Conservation (phyloP, 2,888 invertebrate species). For the Drosophila subsilvestris region DNA sequence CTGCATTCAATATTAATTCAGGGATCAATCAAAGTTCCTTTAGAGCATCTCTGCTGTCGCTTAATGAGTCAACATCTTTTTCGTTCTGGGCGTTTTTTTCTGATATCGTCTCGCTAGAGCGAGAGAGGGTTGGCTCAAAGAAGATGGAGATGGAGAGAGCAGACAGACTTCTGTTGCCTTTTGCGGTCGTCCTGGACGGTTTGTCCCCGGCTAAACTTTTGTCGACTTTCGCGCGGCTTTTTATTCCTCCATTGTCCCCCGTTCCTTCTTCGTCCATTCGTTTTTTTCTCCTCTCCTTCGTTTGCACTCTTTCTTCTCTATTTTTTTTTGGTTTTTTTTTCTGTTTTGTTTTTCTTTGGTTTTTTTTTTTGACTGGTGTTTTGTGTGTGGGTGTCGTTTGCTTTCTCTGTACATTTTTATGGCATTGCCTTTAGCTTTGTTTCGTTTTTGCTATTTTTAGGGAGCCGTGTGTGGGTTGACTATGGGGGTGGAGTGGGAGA, state of each 20-base stretch:
- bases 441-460: constrained; percentile 48
- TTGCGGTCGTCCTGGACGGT: constrained; percentile 63
- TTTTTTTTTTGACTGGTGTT: constrained; percentile 18
- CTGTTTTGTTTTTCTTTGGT: constrained; percentile 10
- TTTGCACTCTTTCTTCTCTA: not conserved
- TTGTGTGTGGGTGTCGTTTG: constrained; percentile 41
- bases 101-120: constrained; percentile 16
- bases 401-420: constrained; percentile 68
- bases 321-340: constrained; percentile 20
- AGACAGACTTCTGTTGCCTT: constrained; percentile 41
- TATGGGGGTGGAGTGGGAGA: constrained; percentile 24
- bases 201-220: constrained; percentile 67
- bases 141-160: constrained; percentile 16
- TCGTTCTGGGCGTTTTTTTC: not conserved
- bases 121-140: constrained; percentile 5
- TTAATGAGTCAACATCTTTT: constrained; percentile 17
- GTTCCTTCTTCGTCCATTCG: constrained; percentile 8
- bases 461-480: constrained; percentile 30
- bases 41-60: constrained; percentile 24
- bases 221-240: constrained; percentile 56
- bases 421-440: constrained; percentile 60
- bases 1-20: no score
- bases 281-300: constrained; percentile 11
- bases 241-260: constrained; percentile 4
- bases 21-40: not conserved